Evolutionary conservation across 2,888 invertebrate species (phyloP).

Genomic region (Heteromurus nitidus): DNA sequence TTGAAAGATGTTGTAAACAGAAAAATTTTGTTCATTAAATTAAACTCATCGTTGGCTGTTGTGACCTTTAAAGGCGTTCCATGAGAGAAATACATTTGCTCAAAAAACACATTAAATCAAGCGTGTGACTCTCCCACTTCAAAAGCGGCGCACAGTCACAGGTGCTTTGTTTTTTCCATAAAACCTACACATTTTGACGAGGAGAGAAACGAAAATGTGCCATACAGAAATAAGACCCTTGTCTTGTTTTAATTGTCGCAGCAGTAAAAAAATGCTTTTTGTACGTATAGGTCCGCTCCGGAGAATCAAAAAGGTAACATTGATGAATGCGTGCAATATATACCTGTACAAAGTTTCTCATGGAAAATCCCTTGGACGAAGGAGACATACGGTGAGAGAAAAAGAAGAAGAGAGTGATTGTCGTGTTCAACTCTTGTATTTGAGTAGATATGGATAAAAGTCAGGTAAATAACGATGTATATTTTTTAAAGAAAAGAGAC

Average conservation of each 20-base stretch:
- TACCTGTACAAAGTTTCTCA: too few species aligned
- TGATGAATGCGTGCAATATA: too few species aligned
- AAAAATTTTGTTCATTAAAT: neutral
- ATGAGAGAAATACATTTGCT: neutral
- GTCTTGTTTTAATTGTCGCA: conserved; percentile 33
- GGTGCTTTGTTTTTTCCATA: neutral
- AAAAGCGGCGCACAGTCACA: neutral
- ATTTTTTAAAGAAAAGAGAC: conserved; percentile 21
- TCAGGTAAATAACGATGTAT: conserved; percentile 47
- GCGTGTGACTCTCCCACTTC: neutral
- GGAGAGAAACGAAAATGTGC: neutral
- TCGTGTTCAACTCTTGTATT: conserved; percentile 43
- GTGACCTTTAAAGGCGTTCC: conserved; percentile 32
- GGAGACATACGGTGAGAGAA: conserved; percentile 9
- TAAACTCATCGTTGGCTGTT: neutral
- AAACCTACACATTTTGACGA: neutral
- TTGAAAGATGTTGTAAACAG: too few species aligned
- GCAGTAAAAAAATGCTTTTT: conserved; percentile 24
- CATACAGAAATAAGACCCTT: neutral
- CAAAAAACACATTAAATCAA: conserved; percentile 20
- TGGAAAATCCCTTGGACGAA: conserved; percentile 23
- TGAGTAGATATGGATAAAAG: conserved; percentile 39
- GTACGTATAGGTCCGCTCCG: too few species aligned
- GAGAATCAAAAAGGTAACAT: too few species aligned
- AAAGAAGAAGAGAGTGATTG: conserved; percentile 26